Percentiles rank a stretch among this genome's conserved stretches.
Evolutionary conservation across 1,140 invertebrate species (phyloP).

Genomic region (Pantala flavescens): DNA sequence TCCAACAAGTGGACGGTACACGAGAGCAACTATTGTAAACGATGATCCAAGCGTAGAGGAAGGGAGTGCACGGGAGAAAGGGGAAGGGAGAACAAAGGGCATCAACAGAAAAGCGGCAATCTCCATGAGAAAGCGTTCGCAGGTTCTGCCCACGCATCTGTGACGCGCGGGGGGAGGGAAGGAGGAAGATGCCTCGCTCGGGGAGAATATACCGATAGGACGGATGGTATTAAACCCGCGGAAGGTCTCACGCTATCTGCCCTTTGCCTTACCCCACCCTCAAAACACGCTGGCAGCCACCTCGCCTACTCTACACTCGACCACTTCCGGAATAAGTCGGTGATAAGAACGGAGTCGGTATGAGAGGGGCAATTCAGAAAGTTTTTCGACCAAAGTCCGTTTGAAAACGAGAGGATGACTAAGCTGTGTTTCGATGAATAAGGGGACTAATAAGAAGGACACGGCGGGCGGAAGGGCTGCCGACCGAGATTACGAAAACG

Average conservation of each 20-base stretch:
- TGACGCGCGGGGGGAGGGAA: no score
- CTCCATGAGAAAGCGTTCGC: not conserved
- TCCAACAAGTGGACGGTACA: no score
- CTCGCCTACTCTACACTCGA: not conserved
- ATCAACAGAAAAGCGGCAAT: constrained; percentile 3
- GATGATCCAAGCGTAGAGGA: no score
- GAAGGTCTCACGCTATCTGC: not conserved
- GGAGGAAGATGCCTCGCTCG: no score
- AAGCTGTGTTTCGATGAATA: not conserved
- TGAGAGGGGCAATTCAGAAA: no score
- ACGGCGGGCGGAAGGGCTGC: no score
- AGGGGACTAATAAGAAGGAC: not conserved
- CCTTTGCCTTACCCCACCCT: not conserved
- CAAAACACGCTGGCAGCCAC: not conserved
- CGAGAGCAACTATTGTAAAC: no score
- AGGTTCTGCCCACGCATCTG: not conserved
- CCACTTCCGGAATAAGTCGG: not conserved
- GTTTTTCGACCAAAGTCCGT: no score
- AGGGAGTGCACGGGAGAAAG: not conserved
- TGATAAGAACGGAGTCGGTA: not conserved
- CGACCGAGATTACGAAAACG: no score
- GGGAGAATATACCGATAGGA: no score
- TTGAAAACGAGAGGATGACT: not conserved
- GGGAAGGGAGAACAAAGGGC: not conserved
- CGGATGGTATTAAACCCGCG: no score